A percentile compares a stretch with the other conserved stretches of the same genome.
These are phyloP conservation scores for Macrotus californicus DNA, from an alignment of 2,113 vertebrate species.

Conservation along the genomic window DNA sequence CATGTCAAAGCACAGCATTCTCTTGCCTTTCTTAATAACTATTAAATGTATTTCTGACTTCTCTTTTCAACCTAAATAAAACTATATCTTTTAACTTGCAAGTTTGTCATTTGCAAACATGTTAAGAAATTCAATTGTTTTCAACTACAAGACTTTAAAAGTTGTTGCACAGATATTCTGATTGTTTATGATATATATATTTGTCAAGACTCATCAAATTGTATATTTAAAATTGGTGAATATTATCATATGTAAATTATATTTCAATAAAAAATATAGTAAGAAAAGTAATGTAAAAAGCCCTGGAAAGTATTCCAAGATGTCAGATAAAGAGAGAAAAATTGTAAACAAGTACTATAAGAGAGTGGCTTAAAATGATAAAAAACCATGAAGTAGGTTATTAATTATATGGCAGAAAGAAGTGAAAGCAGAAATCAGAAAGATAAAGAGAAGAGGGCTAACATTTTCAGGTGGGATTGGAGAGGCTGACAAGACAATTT, in stretches of 20 bases:
- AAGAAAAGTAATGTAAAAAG: background rate
- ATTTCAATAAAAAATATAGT: background rate
- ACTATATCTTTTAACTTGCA: background rate
- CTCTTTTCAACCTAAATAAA: background rate
- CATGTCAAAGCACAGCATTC: too few species aligned
- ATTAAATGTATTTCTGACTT: background rate
- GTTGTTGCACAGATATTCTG: background rate
- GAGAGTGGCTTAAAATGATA: background rate
- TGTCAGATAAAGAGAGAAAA: background rate
- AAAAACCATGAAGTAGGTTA: background rate
- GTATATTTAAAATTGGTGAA: background rate
- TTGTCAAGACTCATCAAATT: background rate
- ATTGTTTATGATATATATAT: background rate
- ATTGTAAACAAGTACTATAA: background rate
- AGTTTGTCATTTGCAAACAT: background rate
- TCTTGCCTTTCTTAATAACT: too few species aligned
- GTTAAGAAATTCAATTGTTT: conserved; percentile 12
- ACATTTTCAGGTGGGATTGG: background rate
- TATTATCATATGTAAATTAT: background rate
- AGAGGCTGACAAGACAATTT: background rate
- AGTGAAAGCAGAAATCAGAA: background rate
- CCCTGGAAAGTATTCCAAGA: background rate
- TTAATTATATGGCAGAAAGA: background rate
- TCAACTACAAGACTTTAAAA: background rate
- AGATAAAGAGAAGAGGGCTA: background rate